phyloP scores from a whole-genome alignment of 2,888 invertebrate species.

The Lymantria dispar region DNA sequence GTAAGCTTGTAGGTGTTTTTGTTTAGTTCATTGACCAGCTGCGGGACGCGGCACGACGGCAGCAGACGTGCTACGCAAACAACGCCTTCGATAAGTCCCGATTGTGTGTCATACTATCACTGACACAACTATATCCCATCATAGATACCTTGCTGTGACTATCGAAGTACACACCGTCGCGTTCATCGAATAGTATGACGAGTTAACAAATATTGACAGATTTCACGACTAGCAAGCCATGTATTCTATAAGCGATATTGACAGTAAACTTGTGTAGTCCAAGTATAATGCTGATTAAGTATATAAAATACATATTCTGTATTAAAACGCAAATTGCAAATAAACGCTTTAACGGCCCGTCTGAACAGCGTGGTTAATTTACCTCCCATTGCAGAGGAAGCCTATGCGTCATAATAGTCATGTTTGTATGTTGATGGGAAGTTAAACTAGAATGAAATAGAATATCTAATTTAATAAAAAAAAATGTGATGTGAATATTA shows the following conservation, averaged over 20 bases:
- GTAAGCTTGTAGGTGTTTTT: conserved; percentile 70
- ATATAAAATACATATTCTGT: no score
- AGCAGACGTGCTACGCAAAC: conserved; percentile 72
- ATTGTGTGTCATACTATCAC: conserved; percentile 72
- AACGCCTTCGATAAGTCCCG: conserved; percentile 76
- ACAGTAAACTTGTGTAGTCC: no score
- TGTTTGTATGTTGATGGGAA: no score
- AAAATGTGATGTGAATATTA: no score
- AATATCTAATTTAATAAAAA: no score
- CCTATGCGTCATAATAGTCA: no score
- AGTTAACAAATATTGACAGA: conserved; percentile 17
- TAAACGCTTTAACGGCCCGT: no score
- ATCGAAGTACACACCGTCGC: conserved; percentile 4
- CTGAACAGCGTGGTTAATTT: no score
- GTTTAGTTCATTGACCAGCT: conserved; percentile 80
- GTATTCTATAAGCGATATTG: conserved; percentile 14
- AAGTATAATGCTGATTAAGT: no score
- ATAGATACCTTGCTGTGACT: conserved; percentile 25
- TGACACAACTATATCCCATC: conserved; percentile 43
- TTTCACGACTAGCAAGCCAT: conserved; percentile 8
- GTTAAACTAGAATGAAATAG: no score
- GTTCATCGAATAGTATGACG: conserved; percentile 4
- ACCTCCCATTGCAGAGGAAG: no score
- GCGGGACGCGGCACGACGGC: conserved; percentile 21
- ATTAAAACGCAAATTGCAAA: no score